These are phyloP conservation scores for Lophotriccus pileatus DNA, from an alignment of 2,797 vertebrate genomes.

Conservation along the genomic window DNA sequence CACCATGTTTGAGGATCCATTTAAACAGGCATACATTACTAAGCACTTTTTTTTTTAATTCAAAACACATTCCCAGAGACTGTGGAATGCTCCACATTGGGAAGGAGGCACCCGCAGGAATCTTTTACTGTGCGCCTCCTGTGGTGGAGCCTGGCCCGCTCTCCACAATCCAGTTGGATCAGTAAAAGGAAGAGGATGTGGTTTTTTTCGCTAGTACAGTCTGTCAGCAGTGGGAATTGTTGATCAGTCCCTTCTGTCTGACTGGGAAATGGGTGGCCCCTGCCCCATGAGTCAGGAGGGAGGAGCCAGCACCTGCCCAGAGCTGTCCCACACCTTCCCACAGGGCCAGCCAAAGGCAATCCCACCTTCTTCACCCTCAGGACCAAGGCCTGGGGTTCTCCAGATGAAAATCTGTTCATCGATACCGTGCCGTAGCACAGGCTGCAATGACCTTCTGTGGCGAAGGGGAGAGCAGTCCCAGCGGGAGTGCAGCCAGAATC, in stretches of 20 bases:
- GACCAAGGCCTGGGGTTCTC: neutral
- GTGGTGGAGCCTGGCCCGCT: neutral
- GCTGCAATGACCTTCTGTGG: fast-evolving
- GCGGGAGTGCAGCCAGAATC: neutral
- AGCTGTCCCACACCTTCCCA: neutral
- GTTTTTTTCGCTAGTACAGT: neutral
- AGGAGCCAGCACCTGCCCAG: neutral
- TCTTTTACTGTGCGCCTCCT: fast-evolving
- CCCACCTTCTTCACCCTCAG: neutral
- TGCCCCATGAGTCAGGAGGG: neutral
- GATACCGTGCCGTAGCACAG: fast-evolving
- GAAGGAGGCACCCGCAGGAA: neutral
- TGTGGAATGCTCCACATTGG: neutral
- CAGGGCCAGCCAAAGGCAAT: neutral
- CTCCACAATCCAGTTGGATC: neutral
- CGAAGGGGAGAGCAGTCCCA: neutral
- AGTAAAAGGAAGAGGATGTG: neutral
- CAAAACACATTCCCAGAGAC: neutral
- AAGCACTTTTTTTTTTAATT: neutral
- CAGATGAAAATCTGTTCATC: neutral
- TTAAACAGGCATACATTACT: neutral
- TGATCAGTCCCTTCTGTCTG: neutral
- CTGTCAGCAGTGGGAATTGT: neutral
- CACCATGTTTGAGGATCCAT: neutral
- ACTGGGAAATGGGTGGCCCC: neutral